These are phyloP conservation scores for Poeciliopsis infans DNA, from an alignment of 2,797 vertebrate genomes.

Conservation along the genomic window DNA sequence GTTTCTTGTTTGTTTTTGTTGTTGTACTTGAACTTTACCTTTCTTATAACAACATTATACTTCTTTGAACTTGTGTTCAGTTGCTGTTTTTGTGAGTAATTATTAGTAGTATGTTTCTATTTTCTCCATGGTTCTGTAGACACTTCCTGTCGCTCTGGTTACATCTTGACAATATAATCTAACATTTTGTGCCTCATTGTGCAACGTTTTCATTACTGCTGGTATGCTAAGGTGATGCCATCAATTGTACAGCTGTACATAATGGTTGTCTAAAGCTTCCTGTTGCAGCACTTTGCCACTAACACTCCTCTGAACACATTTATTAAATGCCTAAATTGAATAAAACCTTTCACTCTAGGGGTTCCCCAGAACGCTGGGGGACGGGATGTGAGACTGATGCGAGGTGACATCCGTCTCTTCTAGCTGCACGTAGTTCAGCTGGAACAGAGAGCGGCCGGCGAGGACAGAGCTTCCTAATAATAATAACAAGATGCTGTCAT, in stretches of 20 bases:
- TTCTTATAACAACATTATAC: background rate
- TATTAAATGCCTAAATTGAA: slow-evolving; percentile 4
- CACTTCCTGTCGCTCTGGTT: background rate
- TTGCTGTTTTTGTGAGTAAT: background rate
- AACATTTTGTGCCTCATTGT: background rate
- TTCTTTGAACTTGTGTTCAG: background rate
- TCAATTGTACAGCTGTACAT: background rate
- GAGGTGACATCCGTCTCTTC: background rate
- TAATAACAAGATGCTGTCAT: background rate
- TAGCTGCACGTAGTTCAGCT: background rate
- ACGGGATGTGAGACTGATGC: slow-evolving; percentile 2
- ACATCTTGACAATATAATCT: background rate
- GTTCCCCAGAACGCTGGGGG: background rate
- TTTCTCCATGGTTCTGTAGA: background rate
- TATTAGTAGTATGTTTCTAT: background rate
- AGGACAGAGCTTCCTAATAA: background rate
- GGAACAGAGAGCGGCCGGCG: background rate
- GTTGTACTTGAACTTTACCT: background rate
- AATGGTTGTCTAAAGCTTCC: background rate
- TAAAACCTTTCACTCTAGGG: background rate
- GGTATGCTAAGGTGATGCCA: background rate
- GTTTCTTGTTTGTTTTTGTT: too few species aligned
- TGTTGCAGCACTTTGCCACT: background rate
- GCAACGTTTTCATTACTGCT: background rate
- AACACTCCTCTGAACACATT: slow-evolving; percentile 10